Evolutionary conservation across 2,797 vertebrate species (phyloP).

Genomic region (Cyclopterus lumpus): DNA sequence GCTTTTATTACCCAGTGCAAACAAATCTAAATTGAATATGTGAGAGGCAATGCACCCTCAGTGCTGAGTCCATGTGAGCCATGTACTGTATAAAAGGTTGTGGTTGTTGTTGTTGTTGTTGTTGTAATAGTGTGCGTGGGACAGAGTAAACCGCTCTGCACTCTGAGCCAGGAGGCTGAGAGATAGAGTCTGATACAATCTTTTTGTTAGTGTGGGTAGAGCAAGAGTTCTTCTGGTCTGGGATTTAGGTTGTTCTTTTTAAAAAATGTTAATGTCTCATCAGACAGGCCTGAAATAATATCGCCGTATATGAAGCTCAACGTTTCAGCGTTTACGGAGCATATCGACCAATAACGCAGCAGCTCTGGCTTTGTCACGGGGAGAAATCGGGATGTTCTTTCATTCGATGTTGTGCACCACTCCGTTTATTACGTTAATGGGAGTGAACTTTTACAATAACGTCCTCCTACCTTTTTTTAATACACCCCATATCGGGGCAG

Average conservation of each 20-base stretch:
- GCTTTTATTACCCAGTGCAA: not conserved
- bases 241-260: constrained; percentile 8
- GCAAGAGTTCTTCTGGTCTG: not conserved
- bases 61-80: not conserved
- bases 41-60: not conserved
- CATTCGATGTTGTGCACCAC: not conserved
- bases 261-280: constrained; percentile 23
- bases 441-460: not conserved
- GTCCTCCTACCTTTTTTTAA: not conserved
- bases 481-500: not conserved
- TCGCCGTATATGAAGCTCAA: not conserved
- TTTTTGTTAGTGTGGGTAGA: not conserved
- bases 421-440: constrained; percentile 12
- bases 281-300: constrained; percentile 6
- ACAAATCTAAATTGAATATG: constrained; percentile 11
- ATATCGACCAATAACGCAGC: constrained; percentile 9
- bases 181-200: not conserved
- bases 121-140: not conserved
- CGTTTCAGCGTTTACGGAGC: constrained; percentile 1
- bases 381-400: not conserved
- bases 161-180: constrained; percentile 2
- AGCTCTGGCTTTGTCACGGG: too few relatives aligned
- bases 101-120: constrained; percentile 1
- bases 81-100: not conserved
- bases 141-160: not conserved